Base-by-base conservation (phyloP, 2,113 vertebrate genomes). In the Cavia aperea region DNA sequence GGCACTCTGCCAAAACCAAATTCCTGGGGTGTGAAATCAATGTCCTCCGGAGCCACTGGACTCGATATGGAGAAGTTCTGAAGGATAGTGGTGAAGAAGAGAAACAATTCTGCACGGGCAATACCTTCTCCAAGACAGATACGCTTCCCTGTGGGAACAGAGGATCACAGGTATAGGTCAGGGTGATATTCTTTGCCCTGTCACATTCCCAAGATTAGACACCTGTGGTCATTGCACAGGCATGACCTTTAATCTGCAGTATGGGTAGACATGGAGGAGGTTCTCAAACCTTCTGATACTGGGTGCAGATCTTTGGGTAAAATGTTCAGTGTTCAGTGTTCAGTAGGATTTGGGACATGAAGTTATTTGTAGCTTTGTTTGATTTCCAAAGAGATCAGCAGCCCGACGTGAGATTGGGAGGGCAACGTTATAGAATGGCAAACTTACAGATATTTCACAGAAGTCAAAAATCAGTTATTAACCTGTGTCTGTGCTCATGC, bases 61-160 rank as follows among this genome's bases (percentile, higher is more conserved):
- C 86, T 75, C 81, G 82, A 63, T 81, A 96, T 7, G 0, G 79
- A 95, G 95, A 97, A 97, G 83, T 96, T 96, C 91, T 97, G 97
- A 13, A 97, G 91, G 66, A 97, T 89, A 65, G 95, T 95, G 77
- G 97, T 97, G 89, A 97, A 96, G 95, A 97, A 97, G 56, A 97
- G 75, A 94, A 97, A 97, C 51, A 97, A 86, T 33, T 97, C 96
- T 0, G 56, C 73, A 6, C 68, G 63, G n/a, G 96, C 96, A 0
- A 97, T 93, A 81, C 96, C 81, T 93, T 97, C 96, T 0, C 96
- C 97, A 60, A 97, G 89, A 72, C 97, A 97, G 0, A 96, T 78
- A 1, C 95, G 84, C 94, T 96, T 97, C 9, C 97, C 96, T 97
- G 94, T 66, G 79, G 90, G 11, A 36, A 85, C 70, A 89, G 26